Evolutionary conservation across 2,113 vertebrate genomes (phyloP).

Genomic region (Natator depressus): DNA sequence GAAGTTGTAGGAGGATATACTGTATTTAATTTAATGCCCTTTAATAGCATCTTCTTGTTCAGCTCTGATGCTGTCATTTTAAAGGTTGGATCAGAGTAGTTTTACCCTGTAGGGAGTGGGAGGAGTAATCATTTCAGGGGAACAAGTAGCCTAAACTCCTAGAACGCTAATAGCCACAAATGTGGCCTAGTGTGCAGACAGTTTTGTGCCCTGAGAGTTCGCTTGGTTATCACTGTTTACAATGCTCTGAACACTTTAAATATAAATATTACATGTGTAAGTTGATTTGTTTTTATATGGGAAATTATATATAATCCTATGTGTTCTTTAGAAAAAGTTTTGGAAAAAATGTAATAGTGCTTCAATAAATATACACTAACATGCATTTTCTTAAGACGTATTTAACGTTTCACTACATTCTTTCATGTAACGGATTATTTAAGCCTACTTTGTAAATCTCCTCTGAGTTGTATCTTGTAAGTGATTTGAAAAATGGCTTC

Average conservation of each 20-base stretch:
- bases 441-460: slow-evolving; percentile 30
- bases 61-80: slow-evolving; percentile 86
- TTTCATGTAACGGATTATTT: not conserved
- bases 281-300: slow-evolving; percentile 59
- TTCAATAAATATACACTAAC: slow-evolving; percentile 15
- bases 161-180: slow-evolving; percentile 72
- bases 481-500: slow-evolving; percentile 37
- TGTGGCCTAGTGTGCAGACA: slow-evolving; percentile 76
- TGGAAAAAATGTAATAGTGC: not conserved
- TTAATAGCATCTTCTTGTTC: slow-evolving; percentile 90
- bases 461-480: not conserved
- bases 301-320: slow-evolving; percentile 18
- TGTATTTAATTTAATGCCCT: slow-evolving; percentile 93
- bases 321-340: slow-evolving; percentile 21
- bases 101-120: slow-evolving; percentile 79
- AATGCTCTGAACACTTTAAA: slow-evolving; percentile 55
- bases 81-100: slow-evolving; percentile 85
- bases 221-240: slow-evolving; percentile 60
- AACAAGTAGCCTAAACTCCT: slow-evolving; percentile 73
- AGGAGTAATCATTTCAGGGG: slow-evolving; percentile 72
- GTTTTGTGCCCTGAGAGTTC: slow-evolving; percentile 73
- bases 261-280: slow-evolving; percentile 54
- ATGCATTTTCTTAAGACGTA: slow-evolving; percentile 40
- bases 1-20: slow-evolving; percentile 91
- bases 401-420: not conserved